Conservation (phyloP, 2,888 invertebrate genomes). For the Caenorhabditis japonica region DNA sequence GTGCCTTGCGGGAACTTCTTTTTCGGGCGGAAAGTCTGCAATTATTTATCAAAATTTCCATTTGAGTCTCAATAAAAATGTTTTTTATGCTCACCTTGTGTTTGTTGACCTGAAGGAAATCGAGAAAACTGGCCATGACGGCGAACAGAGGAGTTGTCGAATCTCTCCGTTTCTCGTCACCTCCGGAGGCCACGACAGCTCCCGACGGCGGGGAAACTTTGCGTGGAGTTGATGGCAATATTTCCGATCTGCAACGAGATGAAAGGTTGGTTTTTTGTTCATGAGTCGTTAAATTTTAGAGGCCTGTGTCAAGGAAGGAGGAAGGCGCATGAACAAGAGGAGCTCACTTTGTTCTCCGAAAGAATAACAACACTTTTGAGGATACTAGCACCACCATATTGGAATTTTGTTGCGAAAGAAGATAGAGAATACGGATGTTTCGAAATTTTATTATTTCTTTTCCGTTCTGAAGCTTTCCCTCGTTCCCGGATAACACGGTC, state of each 20-base stretch:
- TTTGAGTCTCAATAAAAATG: neutral
- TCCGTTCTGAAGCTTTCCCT: slow-evolving; percentile 8
- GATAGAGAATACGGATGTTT: neutral
- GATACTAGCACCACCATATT: slow-evolving; percentile 4
- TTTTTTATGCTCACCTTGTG: slow-evolving; percentile 69
- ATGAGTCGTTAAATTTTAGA: too few species aligned
- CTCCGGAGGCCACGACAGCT: slow-evolving; percentile 18
- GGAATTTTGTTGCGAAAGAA: slow-evolving; percentile 23
- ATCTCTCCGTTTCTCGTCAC: slow-evolving; percentile 35
- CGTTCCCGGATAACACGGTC: slow-evolving; percentile 9
- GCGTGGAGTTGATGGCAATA: slow-evolving; percentile 44
- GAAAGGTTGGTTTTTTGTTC: too few species aligned
- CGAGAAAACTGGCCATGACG: slow-evolving; percentile 72
- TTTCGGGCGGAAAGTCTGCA: slow-evolving; percentile 89
- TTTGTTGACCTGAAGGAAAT: slow-evolving; percentile 76
- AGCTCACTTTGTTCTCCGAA: slow-evolving; percentile 29
- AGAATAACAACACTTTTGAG: slow-evolving; percentile 25
- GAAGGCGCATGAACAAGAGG: neutral
- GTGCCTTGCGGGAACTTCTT: slow-evolving; percentile 90
- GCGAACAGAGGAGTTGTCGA: slow-evolving; percentile 22
- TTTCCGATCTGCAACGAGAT: slow-evolving; percentile 42
- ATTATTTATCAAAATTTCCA: slow-evolving; percentile 15
- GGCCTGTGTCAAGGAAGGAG: too few species aligned
- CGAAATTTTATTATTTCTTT: slow-evolving; percentile 12
- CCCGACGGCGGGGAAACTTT: slow-evolving; percentile 37